phyloP scores from a whole-genome alignment of 2,113 vertebrate species.

The Hystrix cristata region DNA sequence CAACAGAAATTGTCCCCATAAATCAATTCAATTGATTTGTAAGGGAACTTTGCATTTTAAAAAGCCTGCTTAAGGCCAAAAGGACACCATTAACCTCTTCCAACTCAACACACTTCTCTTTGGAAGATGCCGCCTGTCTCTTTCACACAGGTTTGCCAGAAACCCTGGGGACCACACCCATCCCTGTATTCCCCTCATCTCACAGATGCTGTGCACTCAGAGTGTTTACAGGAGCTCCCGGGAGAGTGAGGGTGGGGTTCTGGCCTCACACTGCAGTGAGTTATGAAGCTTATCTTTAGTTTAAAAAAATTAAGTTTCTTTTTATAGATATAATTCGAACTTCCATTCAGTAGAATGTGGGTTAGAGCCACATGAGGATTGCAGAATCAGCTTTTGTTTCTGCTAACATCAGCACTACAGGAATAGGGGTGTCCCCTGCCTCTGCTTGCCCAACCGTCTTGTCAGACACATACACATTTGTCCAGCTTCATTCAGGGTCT shows the following conservation, averaged over 20 bases:
- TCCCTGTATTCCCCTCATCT: background rate
- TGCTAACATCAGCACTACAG: background rate
- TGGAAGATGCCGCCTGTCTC: background rate
- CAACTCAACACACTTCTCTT: background rate
- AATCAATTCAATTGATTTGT: conserved; percentile 26
- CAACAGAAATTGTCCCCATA: background rate
- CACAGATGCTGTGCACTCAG: background rate
- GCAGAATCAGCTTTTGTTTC: background rate
- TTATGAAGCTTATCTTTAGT: background rate
- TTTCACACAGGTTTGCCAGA: background rate
- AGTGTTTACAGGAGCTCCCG: background rate
- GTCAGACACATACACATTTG: background rate
- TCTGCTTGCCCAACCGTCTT: background rate
- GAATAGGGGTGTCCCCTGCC: background rate
- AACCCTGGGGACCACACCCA: too few species aligned
- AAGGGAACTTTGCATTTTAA: background rate
- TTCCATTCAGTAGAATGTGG: background rate
- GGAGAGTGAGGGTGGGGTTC: background rate
- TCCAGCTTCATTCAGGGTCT: background rate
- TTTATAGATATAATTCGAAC: background rate
- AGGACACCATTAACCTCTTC: background rate
- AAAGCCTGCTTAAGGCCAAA: background rate
- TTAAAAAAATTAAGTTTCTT: background rate
- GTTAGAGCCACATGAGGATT: background rate
- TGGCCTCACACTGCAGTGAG: background rate